Evolutionary conservation across 2,888 invertebrate genomes (phyloP), one percentile per base, ranked within the genome.

Genomic region (Corbicula japonica): DNA sequence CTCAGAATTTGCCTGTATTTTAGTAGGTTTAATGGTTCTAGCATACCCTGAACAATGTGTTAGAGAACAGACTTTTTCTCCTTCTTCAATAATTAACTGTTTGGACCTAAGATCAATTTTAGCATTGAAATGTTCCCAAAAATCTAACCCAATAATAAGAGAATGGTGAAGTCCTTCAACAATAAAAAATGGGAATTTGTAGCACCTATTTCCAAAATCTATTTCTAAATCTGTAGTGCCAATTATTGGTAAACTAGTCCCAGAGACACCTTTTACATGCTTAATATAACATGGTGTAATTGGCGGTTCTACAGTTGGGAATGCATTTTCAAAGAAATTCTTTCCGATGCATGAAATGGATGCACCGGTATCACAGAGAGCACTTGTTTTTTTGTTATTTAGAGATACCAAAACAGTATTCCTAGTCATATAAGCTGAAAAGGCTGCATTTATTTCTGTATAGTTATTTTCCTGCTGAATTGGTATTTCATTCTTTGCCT

Each of bases 81-180:
- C 23, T 15, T 61, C 62, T 23, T 52, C 30, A 30, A 78, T 58
- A 5, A 18, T 30, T 23, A 78, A 23, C 5, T 48, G 21, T 50
- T 82, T 68, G 10, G n/a, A 61, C 32, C 34, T 44, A 48, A 71
- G 66, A 54, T 82, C 63, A 41, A 78, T 18, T 15, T 34, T 65
- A 12, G 66, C 72, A 48, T 72, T 58, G 50, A 75, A 62, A 38
- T 28, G 30, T 46, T 68, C 60, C 61, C 75, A 63, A 32, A 82
- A 82, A 52, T 82, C 77, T n/a, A 61, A 41, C 8, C 81, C 81
- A 35, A 82, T 21, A 15, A 82, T 78, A n/a, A 82, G 34, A 15
- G 77, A 72, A 48, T 82, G 77, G 32, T 82, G 77, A n/a, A n/a
- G n/a, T n/a, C 48, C 63, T n/a, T 63, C 21, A 48, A 63, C 48